These are phyloP conservation scores for Netelia inedita DNA, from an alignment of 2,888 invertebrate genomes.

Conservation along the genomic window DNA sequence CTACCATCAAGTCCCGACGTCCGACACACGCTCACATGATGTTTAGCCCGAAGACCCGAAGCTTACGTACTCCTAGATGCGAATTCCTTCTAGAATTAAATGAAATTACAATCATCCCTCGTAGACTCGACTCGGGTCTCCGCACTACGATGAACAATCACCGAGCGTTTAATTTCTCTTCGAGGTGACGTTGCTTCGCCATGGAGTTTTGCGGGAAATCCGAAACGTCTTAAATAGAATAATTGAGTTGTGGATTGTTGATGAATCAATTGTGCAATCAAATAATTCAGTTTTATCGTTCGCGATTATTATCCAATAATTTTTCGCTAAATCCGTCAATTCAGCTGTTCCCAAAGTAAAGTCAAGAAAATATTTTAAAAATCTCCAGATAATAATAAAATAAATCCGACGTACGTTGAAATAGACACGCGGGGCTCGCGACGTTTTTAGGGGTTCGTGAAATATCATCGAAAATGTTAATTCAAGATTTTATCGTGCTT, in stretches of 20 bases:
- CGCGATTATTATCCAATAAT: too few species aligned
- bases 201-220: neutral
- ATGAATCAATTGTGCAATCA: too few species aligned
- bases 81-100: constrained; percentile 48
- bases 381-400: neutral
- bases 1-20: neutral
- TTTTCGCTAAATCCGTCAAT: too few species aligned
- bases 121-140: neutral
- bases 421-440: neutral
- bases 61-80: constrained; percentile 2
- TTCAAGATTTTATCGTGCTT: constrained; percentile 58
- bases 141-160: constrained; percentile 19
- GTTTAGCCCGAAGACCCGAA: neutral
- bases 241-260: neutral
- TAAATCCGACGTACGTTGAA: neutral
- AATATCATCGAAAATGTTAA: constrained; percentile 57
- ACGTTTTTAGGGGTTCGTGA: neutral
- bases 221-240: neutral
- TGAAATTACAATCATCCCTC: constrained; percentile 54
- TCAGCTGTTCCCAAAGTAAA: too few species aligned
- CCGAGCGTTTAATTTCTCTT: constrained; percentile 42
- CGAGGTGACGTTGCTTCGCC: constrained; percentile 19
- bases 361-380: too few species aligned
- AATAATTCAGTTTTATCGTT: too few species aligned
- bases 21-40: neutral